Evolutionary conservation across 37 sponge, comb jelly and placozoan species (phyloP).

Genomic region (Axinella damicornis): DNA sequence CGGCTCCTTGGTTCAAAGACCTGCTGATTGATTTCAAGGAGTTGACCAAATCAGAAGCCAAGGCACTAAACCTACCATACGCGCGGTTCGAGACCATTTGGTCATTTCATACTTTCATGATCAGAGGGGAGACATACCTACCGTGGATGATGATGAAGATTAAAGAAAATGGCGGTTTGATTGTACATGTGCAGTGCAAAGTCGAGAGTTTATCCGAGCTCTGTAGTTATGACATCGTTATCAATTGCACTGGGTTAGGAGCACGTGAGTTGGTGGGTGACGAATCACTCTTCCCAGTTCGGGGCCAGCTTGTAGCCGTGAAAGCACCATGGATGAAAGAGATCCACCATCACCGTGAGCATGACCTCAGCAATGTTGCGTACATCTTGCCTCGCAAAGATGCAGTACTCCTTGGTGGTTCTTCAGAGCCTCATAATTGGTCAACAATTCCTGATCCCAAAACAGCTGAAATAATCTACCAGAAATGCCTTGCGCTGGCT

Average conservation of each 20-base stretch:
- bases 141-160: conserved; percentile 48
- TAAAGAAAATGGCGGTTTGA: not conserved
- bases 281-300: conserved; percentile 17
- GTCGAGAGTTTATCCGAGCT: conserved; percentile 1
- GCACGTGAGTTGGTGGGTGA: conserved; percentile 41
- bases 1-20: not conserved
- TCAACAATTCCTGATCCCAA: not conserved
- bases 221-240: conserved; percentile 34
- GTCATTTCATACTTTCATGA: conserved; percentile 10
- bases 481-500: not conserved
- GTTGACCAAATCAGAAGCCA: not conserved
- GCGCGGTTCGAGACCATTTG: not conserved
- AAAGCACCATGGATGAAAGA: conserved; percentile 57
- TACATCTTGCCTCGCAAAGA: conserved; percentile 37
- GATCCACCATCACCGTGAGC: not conserved
- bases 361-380: not conserved
- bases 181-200: conserved; percentile 4
- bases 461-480: not conserved
- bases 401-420: conserved; percentile 34
- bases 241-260: conserved; percentile 73
- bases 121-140: conserved; percentile 17
- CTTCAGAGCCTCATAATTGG: not conserved
- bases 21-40: not conserved
- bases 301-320: conserved; percentile 36
- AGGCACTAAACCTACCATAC: not conserved